A percentile compares a stretch with the other conserved stretches of the same genome.
Conservation (phyloP, 2,113 vertebrate genomes). For the Ailurus styani region DNA sequence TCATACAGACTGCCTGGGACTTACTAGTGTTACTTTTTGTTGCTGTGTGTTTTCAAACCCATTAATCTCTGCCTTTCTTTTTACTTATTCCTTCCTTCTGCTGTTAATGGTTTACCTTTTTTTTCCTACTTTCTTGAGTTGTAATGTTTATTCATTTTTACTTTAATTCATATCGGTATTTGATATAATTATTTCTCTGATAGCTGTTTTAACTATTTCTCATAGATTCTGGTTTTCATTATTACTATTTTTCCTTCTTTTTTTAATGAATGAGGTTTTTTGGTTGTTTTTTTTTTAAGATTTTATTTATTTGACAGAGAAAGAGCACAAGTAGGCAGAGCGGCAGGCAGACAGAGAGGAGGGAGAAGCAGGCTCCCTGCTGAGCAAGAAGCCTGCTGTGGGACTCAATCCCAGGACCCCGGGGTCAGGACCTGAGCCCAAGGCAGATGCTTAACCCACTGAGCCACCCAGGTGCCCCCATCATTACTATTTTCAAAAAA, state of each 20-base stretch:
- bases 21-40: not conserved
- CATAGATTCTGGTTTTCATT: not conserved
- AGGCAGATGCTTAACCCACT: too few species aligned
- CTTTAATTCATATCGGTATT: not conserved
- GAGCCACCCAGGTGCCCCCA: too few species aligned
- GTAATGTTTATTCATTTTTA: not conserved
- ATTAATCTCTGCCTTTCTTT: not conserved
- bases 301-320: too few species aligned
- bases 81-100: not conserved
- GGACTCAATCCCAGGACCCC: too few species aligned
- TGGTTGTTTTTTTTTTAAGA: too few species aligned
- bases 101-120: not conserved
- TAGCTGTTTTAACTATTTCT: not conserved
- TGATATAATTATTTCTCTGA: not conserved
- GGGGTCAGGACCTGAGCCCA: too few species aligned
- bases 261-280: too few species aligned
- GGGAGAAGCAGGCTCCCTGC: too few species aligned
- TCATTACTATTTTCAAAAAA: not conserved
- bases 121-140: not conserved
- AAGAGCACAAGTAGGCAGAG: too few species aligned
- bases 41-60: not conserved
- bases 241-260: not conserved
- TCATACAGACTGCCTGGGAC: not conserved
- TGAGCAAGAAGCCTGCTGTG: rapidly evolving
- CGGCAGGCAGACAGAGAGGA: too few species aligned